These are phyloP conservation scores for Tanypteryx hageni DNA, from an alignment of 2,888 invertebrate species.

Conservation along the genomic window DNA sequence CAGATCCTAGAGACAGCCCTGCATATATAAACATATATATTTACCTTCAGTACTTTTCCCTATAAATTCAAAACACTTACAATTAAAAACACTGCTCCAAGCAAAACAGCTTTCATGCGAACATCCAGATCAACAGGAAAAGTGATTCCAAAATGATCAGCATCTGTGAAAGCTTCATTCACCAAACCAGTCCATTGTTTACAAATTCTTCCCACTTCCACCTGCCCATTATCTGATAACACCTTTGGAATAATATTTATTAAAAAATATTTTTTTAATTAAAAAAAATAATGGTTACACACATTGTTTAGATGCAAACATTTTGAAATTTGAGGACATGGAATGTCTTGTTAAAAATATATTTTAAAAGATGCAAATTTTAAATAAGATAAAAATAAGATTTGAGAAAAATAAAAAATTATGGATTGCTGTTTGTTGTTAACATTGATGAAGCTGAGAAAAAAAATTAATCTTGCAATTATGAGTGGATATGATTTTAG, in stretches of 20 bases:
- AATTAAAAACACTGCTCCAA: slow-evolving; percentile 84
- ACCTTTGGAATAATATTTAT: slow-evolving; percentile 71
- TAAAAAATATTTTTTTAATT: slow-evolving; percentile 43
- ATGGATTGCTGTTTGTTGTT: too few relatives aligned
- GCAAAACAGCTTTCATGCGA: slow-evolving; percentile 75
- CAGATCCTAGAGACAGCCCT: too few relatives aligned
- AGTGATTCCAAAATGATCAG: slow-evolving; percentile 76
- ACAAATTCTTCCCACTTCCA: slow-evolving; percentile 74
- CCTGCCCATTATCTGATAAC: slow-evolving; percentile 73
- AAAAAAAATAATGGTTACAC: not conserved
- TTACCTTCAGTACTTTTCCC: too few relatives aligned
- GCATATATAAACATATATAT: too few relatives aligned
- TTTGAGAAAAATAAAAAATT: too few relatives aligned
- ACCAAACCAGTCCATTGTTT: slow-evolving; percentile 76
- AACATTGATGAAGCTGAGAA: too few relatives aligned
- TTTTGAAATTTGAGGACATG: not conserved
- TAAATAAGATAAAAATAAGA: not conserved
- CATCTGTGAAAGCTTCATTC: slow-evolving; percentile 76
- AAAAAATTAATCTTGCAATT: too few relatives aligned
- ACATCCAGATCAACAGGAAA: slow-evolving; percentile 77
- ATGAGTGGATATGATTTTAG: too few relatives aligned
- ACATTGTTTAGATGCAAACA: too few relatives aligned
- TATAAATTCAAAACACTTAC: slow-evolving; percentile 77
- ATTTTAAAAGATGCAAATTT: not conserved
- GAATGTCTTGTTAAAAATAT: not conserved